Evolutionary conservation across 2,113 vertebrate genomes (phyloP), one percentile per base, ranked within the genome.

Genomic region (Sciurus niger): DNA sequence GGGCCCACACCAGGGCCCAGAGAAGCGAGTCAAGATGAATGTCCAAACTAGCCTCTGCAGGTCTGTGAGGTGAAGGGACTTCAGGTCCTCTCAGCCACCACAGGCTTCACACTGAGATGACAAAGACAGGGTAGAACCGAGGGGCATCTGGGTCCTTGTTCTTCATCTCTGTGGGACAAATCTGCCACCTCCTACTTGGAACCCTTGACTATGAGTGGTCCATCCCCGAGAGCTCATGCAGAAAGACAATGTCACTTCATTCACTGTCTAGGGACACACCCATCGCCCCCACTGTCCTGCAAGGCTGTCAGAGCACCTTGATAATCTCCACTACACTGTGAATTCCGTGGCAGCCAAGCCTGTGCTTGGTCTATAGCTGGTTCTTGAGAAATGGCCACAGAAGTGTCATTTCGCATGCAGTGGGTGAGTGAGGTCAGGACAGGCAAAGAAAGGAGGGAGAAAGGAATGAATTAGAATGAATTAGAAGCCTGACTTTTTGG

Each of bases 111-210:
- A 96, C 97, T 82, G 95, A 96, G 70, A 95, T 91, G 95, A 97
- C 94, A 97, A 96, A 96, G 82, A 84, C 68, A n/a, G 82, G 48
- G 76, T 85, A 93, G 93, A 95, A 97, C 40, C 79, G 90, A 98
- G 98, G 79, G 88, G 86, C 90, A 92, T 97, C 97, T 97, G 88
- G 95, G 92, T 92, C 97, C 97, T 98, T 89, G 73, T 63, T 63
- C 24, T 63, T 28, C 60, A 63, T 28, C 60, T 63, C 60, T 63
- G 25, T 28, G 60, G 60, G 97, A 95, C 97, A 97, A 96, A 97
- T 98, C 97, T 96, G 78, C 46, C 14, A 22, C 30, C 60, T 46
- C 0, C 0, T 89, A 53, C 58, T 53, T 20, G 28, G 65, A n/a
- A 48, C 2, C 22, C 48, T 77, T 30, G 60, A 78, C 73, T 40